A percentile compares a stretch with the other conserved stretches of the same genome.
Evolutionary conservation across 2,797 vertebrate genomes (phyloP).

Genomic region (Gymnoscopelus microlampas): DNA sequence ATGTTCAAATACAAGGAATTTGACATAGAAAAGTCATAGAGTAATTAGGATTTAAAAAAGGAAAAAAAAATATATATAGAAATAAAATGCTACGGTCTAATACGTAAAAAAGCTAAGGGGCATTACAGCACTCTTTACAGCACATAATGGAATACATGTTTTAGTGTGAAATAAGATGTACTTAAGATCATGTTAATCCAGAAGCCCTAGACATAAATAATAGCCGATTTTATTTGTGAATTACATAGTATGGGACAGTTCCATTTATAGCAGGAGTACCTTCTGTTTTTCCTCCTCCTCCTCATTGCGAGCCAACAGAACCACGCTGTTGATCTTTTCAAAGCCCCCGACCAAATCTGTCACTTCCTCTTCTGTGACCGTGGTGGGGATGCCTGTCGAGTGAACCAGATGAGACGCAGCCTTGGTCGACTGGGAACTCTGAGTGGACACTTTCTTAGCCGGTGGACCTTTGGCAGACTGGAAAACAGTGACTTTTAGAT

Average conservation of each 20-base stretch:
- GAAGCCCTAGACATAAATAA: too few species aligned
- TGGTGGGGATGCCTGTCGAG: slow-evolving; percentile 63
- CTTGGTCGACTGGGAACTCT: neutral
- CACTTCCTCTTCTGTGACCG: slow-evolving; percentile 70
- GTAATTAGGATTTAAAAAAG: too few species aligned
- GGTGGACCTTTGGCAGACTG: slow-evolving; percentile 52
- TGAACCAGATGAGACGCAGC: slow-evolving; percentile 55
- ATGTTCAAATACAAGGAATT: too few species aligned
- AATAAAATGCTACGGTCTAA: too few species aligned
- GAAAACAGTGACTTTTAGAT: neutral
- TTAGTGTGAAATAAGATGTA: neutral
- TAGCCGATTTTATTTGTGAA: slow-evolving; percentile 20
- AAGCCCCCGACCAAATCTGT: slow-evolving; percentile 62
- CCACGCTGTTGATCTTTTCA: slow-evolving; percentile 73
- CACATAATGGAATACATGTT: too few species aligned
- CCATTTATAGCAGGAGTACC: slow-evolving; percentile 33
- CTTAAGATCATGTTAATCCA: too few species aligned
- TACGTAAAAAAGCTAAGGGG: too few species aligned
- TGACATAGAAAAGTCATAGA: too few species aligned
- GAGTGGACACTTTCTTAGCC: slow-evolving; percentile 61
- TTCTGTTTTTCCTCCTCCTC: slow-evolving; percentile 56
- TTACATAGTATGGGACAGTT: too few species aligned
- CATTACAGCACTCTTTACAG: too few species aligned
- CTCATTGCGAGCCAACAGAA: slow-evolving; percentile 49
- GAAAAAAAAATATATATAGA: too few species aligned